Evolutionary conservation across 2,797 vertebrate species (phyloP).

Genomic region (Cygnus olor): DNA sequence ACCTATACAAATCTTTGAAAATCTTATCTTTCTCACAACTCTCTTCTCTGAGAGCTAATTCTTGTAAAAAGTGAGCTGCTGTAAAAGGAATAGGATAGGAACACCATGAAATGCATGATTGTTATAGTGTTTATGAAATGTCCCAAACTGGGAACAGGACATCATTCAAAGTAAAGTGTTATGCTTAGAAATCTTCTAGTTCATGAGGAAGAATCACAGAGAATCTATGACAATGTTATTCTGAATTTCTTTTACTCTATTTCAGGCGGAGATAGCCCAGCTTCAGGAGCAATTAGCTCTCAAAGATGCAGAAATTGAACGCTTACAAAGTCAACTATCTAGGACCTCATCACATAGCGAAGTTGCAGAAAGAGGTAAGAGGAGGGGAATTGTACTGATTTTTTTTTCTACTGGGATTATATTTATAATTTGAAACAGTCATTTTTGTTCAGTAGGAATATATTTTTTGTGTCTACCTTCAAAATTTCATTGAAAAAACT

Average conservation of each 20-base stretch:
- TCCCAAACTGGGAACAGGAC: not conserved
- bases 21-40: not conserved
- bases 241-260: slow-evolving; percentile 36
- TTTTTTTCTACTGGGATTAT: not conserved
- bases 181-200: not conserved
- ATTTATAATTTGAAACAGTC: not conserved
- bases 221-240: rapidly evolving
- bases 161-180: not conserved
- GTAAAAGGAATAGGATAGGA: not conserved
- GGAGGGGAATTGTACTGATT: not conserved
- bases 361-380: slow-evolving; percentile 88
- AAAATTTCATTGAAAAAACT: not conserved
- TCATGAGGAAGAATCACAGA: not conserved
- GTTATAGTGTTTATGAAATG: not conserved
- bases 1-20: not conserved
- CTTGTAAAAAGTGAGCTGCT: not conserved
- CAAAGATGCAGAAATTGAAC: slow-evolving; percentile 94
- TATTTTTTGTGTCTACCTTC: not conserved
- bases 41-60: not conserved
- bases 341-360: slow-evolving; percentile 83
- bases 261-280: slow-evolving; percentile 91
- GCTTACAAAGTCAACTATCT: slow-evolving; percentile 88
- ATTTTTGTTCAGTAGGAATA: not conserved
- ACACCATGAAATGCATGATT: not conserved
- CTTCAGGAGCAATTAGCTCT: slow-evolving; percentile 91